Evolutionary conservation across 2,888 invertebrate species (phyloP).

Genomic region (Dryobotodes eremita): DNA sequence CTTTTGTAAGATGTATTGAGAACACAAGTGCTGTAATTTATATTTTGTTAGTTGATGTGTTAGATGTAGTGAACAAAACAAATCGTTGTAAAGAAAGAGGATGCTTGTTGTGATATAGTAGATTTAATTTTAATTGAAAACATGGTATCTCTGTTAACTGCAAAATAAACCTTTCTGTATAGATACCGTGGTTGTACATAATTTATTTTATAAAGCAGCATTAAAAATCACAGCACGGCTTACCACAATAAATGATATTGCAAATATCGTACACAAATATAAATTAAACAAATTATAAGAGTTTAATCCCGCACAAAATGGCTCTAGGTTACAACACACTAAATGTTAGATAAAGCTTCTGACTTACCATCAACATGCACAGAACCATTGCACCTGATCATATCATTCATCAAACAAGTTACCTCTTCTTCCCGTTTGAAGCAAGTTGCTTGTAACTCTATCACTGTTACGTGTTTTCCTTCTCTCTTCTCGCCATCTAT

Average conservation of each 20-base stretch:
- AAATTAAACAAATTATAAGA: slow-evolving; percentile 48
- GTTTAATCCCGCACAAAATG: slow-evolving; percentile 84
- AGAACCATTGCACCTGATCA: slow-evolving; percentile 82
- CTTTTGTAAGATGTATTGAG: slow-evolving; percentile 72
- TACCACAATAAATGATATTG: slow-evolving; percentile 54
- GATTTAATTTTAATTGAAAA: slow-evolving; percentile 40
- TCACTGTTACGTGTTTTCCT: slow-evolving; percentile 78
- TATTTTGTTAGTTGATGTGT: slow-evolving; percentile 75
- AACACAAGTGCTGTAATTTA: slow-evolving; percentile 78
- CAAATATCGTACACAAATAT: slow-evolving; percentile 46
- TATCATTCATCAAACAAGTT: slow-evolving; percentile 82
- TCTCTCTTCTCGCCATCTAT: slow-evolving; percentile 79
- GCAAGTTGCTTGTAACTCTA: slow-evolving; percentile 79
- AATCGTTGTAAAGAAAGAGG: slow-evolving; percentile 70
- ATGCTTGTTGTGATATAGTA: slow-evolving; percentile 76
- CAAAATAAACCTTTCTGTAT: slow-evolving; percentile 52
- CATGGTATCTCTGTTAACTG: slow-evolving; percentile 44
- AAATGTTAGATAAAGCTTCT: slow-evolving; percentile 78
- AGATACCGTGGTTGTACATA: slow-evolving; percentile 50
- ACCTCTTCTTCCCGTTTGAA: slow-evolving; percentile 76
- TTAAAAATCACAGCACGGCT: slow-evolving; percentile 64
- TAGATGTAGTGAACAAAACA: slow-evolving; percentile 75
- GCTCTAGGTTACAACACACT: slow-evolving; percentile 80
- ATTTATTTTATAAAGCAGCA: slow-evolving; percentile 28
- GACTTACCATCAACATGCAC: slow-evolving; percentile 78